Base-by-base conservation (phyloP, 92 coral and sea anemone species). In the Parazoanthus swiftii region DNA sequence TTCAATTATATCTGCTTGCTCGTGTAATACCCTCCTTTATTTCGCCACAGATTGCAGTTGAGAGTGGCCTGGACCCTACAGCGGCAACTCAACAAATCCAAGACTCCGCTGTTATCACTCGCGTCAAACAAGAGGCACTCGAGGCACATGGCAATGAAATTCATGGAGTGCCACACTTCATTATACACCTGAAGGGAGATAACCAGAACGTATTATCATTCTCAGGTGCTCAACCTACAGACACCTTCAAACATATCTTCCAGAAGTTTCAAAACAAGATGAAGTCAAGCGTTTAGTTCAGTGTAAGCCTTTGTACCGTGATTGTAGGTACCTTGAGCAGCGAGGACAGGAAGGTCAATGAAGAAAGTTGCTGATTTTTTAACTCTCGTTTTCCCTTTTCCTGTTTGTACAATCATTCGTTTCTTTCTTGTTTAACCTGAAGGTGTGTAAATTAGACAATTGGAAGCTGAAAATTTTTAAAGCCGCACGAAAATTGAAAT, bases 201-300 rank as follows among this genome's bases (percentile, higher is more conserved):
- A 68, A 56, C 23, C 89, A 85, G 88, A 90, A 76, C 10, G 79
- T 74, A 63, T 90, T 91, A 21, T 87, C 93, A 38, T 97, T 97
- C 75, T 97, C 99, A 9, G 99, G 99, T 8, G 99, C 99, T 1
- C 99, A 97, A 58, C 97, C 99, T 26, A 89, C 98, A 2, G 96
- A 91, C 5, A 91, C 93, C 16, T 92, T 95, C 82, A 81, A 89
- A 33, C 89, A 88, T 16, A 89, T 97, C 74, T 95, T 97, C 80
- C 93, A 88, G 80, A 94, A 88, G 21, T 88, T 95, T 25, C 80
- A 95, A 82, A 86, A 83, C 20, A 85, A 82, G 48, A 92, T 92
- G 23, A 97, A 95, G 86, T 81, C 98, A n/a, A 92, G 93, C n/a
- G 94, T 92, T 36, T 95, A 94, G 85, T 23, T 29, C 33, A 29